Base-by-base conservation (phyloP, 2,797 vertebrate genomes). In the Petrocephalus sullivani region DNA sequence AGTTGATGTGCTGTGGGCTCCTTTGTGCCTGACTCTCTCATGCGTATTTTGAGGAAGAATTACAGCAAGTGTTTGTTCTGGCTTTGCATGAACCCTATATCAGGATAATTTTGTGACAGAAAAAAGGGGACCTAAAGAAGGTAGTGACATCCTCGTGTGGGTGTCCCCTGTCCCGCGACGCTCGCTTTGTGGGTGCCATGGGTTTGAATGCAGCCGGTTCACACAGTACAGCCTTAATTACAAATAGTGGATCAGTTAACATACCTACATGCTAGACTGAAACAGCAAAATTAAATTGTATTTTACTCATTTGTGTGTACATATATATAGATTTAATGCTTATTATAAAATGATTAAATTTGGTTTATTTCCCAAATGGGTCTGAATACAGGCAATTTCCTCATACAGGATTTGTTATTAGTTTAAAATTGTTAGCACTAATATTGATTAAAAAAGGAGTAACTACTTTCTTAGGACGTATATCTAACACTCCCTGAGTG, bases 321-420 rank as follows among this genome's bases (percentile, higher is more conserved):
- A 4, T 57, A 4, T n/a, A n/a, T 88, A 16, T 61, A 23, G 21
- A 57, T 58, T 53, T 51, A 75, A 81, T 64, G 58, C 19, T 88
- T 71, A 88, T 82, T 89, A 28, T 81, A 61, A 46, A 54, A 58
- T 89, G 41, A 89, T 89, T 88, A 28, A 67, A 71, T 89, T 88
- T 28, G 10, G 85, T 85, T 89, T 88, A 86, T 90, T 90, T 75
- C 85, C 85, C 89, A 90, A 71, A 14, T 56, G 21, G 33, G 85
- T 64, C 37, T 88, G 57, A 88, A 64, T 89, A n/a, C 60, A 81
- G 41, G 87, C 41, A 1, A 71, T 88, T 64, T 71, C 85, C 21
- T 28, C 60, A 14, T 57, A 87, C 56, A 78, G 85, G 53, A 4
- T 85, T 56, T 67, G 88, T 71, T 12, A 88, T 51, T 88, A 49